These are phyloP conservation scores for Sarcophaga peregrina DNA, from an alignment of 1,140 invertebrate species.

Conservation along the genomic window DNA sequence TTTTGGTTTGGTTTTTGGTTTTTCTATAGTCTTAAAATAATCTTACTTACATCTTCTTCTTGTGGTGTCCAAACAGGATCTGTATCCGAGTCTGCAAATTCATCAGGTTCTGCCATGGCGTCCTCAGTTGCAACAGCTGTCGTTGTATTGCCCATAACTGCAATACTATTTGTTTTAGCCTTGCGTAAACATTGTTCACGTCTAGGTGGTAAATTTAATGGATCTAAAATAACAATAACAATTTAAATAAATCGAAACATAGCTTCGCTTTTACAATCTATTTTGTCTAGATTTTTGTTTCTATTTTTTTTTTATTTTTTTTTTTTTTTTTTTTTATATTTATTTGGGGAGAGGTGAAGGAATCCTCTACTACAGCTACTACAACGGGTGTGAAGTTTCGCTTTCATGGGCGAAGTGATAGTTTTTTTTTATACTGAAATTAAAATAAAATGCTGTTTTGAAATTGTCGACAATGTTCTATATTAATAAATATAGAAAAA, in stretches of 20 bases:
- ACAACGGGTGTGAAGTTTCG: not conserved
- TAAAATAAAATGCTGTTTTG: constrained; percentile 21
- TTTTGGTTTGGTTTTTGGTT: not conserved
- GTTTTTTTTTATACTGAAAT: constrained; percentile 1
- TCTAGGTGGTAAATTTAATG: constrained; percentile 69
- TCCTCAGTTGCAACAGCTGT: constrained; percentile 49
- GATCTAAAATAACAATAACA: constrained; percentile 60
- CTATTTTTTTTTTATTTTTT: not conserved
- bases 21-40: constrained; percentile 1
- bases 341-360: not conserved
- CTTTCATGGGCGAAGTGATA: not conserved
- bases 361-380: constrained; percentile 8
- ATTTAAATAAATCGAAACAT: not conserved
- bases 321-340: not conserved
- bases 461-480: not conserved
- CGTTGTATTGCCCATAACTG: constrained; percentile 24
- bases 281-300: not conserved
- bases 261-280: not conserved
- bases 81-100: constrained; percentile 74
- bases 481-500: not conserved
- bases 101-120: constrained; percentile 66
- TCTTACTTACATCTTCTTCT: constrained; percentile 68
- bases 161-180: constrained; percentile 71
- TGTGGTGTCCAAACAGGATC: constrained; percentile 81
- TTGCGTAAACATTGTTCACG: constrained; percentile 74